Evolutionary conservation across 2,888 invertebrate genomes (phyloP), one percentile per base, ranked within the genome.

Genomic region (Rhamnusium bicolor): DNA sequence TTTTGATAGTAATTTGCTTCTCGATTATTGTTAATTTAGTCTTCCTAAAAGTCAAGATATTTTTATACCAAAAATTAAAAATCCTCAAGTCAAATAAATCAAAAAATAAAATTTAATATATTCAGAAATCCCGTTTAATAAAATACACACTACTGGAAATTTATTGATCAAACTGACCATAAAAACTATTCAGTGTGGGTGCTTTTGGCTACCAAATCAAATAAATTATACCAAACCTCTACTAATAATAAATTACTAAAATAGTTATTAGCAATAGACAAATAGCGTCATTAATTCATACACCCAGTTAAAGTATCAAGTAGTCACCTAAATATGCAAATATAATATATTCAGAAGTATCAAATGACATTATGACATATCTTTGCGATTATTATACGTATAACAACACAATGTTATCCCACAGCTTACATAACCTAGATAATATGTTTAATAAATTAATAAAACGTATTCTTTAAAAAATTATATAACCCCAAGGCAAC

Each of bases 321-420:
- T 79, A 78, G 75, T 73, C 83, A 79, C 77, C 79, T 76, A 83
- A 82, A 85, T 85, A 86, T 85, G 86, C 84, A 83, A 86, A 86
- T 86, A 73, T 78, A 81, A 81, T 81, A 73, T 81, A 84, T 85
- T 81, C 84, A 75, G 67, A 78, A 75, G 79, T 81, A 82, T 81
- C 80, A 77, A 80, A 82, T 83, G 84, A 85, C 85, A 84, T 69
- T 81, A 81, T 83, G 84, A 85, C 84, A 84, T 84, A 83, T 80
- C 82, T 79, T 80, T 75, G 81, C 81, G 74, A 74, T 79, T 71
- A 80, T 14, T n/a, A 32, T 58, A 21, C 58, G 3, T 58, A 58
- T 32, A 54, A 54, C 19, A 54, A 7, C 18, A 32, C 40, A n/a
- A 2, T 29, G 32, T n/a, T 58, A 58, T 29, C 58, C 29, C 7